Base-by-base conservation (phyloP, 2,797 vertebrate genomes). In the Hafferia zeledoni region DNA sequence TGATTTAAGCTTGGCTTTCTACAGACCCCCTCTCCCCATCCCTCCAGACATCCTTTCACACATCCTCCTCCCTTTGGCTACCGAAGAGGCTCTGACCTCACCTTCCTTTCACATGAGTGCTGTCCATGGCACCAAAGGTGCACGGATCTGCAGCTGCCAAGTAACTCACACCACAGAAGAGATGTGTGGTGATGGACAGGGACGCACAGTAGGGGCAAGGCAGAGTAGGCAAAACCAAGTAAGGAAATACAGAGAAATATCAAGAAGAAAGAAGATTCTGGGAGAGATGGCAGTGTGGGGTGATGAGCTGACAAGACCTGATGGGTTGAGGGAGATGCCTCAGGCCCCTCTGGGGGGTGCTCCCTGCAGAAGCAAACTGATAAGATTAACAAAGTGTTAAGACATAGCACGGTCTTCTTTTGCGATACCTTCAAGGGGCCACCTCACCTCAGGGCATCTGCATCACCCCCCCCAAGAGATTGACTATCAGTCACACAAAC, bases 41-140 rank as follows among this genome's bases (percentile, higher is more conserved):
- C 27, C 31, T 90, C 39, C 35, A 57, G 46, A 25, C 0, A 0
- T 46, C 7, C 20, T 63, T 60, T 74, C 11, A 18, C 25, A 71
- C 8, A 9, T 65, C 30, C 37, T 88, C 3, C 13, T 81, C 18
- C 33, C 24, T 72, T 70, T 39, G 74, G 50, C 17, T 35, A 16
- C 18, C 56, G 43, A 11, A 13, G 44, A 85, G 17, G 18, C 28
- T 85, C 41, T 64, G 44, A 46, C 13, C 20, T 13, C 5, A 57
- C 9, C 14, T 5, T 3, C 2, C 6, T 49, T 30, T 65, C 71
- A 39, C 0, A 0, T 10, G 9, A 87, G 13, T 0, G 1, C 39
- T 63, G 18, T 44, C 39, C 31, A 37, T 75, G n/a, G 60, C 30
- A 71, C 11, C 35, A 59, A 15, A 2, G 2, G 9, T 52, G 22